phyloP scores from a whole-genome alignment of 2,888 invertebrate genomes.

The Netelia virgata region DNA sequence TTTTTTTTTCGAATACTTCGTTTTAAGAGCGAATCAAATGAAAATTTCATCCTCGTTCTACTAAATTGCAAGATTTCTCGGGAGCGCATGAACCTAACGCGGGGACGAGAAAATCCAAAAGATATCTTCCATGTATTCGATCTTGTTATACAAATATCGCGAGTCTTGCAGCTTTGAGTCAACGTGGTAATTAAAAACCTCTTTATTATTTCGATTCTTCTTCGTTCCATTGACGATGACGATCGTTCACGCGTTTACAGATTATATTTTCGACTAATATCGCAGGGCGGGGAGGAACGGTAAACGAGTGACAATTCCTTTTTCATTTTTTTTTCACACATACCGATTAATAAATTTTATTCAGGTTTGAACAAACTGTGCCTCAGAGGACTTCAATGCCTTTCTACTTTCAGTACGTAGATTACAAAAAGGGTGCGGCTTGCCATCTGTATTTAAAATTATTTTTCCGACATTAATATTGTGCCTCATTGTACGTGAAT shows the following conservation, averaged over 20 bases:
- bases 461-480: constrained; percentile 3
- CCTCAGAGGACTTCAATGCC: constrained; percentile 12
- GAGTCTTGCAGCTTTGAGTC: not conserved
- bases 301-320: not conserved
- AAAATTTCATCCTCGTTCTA: not conserved
- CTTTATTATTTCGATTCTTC: not conserved
- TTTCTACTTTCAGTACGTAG: constrained; percentile 44
- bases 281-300: not conserved
- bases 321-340: constrained; percentile 42
- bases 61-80: not conserved
- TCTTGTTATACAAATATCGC: not conserved
- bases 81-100: not conserved
- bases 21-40: not conserved
- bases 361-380: constrained; percentile 53
- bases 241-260: too few relatives aligned
- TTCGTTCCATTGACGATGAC: not conserved
- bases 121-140: constrained; percentile 16
- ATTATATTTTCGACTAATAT: not conserved
- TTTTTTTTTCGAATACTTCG: not conserved
- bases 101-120: not conserved
- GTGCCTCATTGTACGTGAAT: constrained; percentile 38
- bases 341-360: constrained; percentile 57
- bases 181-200: not conserved
- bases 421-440: constrained; percentile 60
- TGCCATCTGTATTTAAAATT: constrained; percentile 1